Percentiles rank a stretch among this genome's conserved stretches.
These are phyloP conservation scores for Himalopsyche kuldschensis DNA, from an alignment of 2,888 invertebrate species.

Conservation along the genomic window DNA sequence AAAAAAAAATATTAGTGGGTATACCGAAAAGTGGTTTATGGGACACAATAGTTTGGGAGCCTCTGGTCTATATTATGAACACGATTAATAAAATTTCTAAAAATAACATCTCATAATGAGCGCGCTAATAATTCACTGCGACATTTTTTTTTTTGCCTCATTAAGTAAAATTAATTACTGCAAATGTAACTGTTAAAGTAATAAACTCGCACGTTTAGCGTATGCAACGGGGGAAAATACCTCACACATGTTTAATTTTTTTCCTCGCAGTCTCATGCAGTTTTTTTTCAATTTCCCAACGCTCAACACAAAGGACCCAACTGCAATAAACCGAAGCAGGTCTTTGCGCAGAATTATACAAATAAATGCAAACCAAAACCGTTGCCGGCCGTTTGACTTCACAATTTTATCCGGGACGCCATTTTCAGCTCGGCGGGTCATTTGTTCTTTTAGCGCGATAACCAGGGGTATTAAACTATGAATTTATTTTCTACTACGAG, in stretches of 20 bases:
- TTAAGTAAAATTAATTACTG: no score
- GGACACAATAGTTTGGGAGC: no score
- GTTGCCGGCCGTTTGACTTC: neutral
- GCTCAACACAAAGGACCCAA: neutral
- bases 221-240: neutral
- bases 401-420: neutral
- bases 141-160: no score
- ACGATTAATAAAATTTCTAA: no score
- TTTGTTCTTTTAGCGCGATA: neutral
- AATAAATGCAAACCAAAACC: neutral
- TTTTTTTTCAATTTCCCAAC: neutral
- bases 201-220: neutral
- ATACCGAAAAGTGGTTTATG: no score
- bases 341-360: neutral
- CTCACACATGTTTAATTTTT: neutral
- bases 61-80: no score
- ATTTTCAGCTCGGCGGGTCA: neutral
- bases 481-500: no score
- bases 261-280: neutral
- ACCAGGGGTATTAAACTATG: neutral
- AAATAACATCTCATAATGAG: no score
- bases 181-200: no score
- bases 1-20: no score
- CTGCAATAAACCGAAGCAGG: neutral
- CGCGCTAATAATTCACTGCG: no score